phyloP scores from a whole-genome alignment of 2,113 vertebrate genomes.

The Oreochromis aureus region DNA sequence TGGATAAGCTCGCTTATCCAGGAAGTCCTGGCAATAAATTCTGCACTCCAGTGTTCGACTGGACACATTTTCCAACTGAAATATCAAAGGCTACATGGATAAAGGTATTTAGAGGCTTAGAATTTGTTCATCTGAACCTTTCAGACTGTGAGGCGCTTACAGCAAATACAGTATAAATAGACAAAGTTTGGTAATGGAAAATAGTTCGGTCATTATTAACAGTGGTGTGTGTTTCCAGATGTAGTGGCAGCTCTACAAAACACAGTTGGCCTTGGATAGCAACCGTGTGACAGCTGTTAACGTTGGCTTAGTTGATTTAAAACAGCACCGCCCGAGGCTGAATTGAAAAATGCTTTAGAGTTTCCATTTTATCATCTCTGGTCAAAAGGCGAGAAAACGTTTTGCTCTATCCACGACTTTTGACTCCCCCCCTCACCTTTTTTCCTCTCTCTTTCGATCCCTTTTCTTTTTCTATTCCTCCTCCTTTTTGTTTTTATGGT shows the following conservation, averaged over 20 bases:
- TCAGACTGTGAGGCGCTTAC: neutral
- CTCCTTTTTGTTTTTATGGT: no score
- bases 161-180: neutral
- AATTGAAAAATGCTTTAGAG: neutral
- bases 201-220: conserved; percentile 17
- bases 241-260: neutral
- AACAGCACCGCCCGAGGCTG: neutral
- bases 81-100: neutral
- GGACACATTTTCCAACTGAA: neutral
- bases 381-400: neutral
- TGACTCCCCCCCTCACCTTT: no score
- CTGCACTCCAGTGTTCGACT: neutral
- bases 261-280: neutral
- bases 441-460: no score
- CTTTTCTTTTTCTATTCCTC: no score
- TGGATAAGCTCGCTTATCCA: neutral
- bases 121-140: neutral
- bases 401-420: neutral
- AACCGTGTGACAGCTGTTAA: neutral
- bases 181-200: conserved; percentile 21
- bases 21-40: neutral
- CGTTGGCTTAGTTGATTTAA: neutral
- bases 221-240: conserved; percentile 14
- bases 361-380: neutral
- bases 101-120: neutral